Evolutionary conservation across 2,797 vertebrate species (phyloP), one percentile per base, ranked within the genome.

Genomic region (Platyrinchus mystaceus): DNA sequence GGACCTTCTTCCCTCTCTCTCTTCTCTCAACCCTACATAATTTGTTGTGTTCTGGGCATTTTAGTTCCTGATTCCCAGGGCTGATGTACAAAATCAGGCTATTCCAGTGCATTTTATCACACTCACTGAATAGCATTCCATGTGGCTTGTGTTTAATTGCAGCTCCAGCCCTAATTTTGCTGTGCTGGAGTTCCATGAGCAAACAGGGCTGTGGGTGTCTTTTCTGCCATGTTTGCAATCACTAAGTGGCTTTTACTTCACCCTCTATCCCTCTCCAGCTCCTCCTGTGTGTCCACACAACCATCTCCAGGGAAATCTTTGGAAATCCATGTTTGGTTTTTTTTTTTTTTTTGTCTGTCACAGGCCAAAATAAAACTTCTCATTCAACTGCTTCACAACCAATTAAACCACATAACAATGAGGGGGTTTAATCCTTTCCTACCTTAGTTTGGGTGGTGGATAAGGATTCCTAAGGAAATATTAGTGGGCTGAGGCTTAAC

Each of bases 91-190:
- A 16, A 81, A 86, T 66, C 81, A 71, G 78, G 63, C 81, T 83
- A 55, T 90, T 92, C 88, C 52, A 58, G 52, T 47, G 81, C 52
- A n/a, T 90, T 76, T 92, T 69, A 30, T 83, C 17, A 1, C 68
- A 12, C 77, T 90, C 77, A 39, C 64, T 37, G 75, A 94, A 91
- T 56, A 75, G 56, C 78, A 75, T 93, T 94, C 88, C 69, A 9
- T 36, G 59, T 63, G 76, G 71, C 73, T 95, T 90, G 46, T 75
- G 55, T 89, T 96, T 94, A 37, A 95, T 94, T 96, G 79, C 68
- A 50, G 8, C 58, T 71, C 39, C 27, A 28, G 66, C 73, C 81
- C 79, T 79, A n/a, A 82, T 87, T 95, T 73, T 80, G 59, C 62
- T 50, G 58, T 43, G 69, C 71, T 63, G 66, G 34, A 68, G 63